These are phyloP conservation scores for Taeniopygia guttata DNA, from an alignment of 2,797 vertebrate genomes.

Conservation along the genomic window DNA sequence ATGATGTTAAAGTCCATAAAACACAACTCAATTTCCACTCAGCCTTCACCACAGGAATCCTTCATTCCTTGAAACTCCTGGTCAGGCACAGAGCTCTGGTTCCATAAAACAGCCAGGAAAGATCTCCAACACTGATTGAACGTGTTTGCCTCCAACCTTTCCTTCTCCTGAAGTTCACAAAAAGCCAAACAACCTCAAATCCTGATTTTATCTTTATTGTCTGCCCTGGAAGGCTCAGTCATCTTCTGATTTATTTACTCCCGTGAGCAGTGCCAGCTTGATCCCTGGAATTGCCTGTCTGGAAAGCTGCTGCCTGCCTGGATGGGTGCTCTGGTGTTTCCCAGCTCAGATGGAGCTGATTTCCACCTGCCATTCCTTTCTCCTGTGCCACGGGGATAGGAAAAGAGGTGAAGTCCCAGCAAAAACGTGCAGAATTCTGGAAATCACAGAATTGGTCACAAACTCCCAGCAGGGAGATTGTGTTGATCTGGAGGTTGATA, in stretches of 20 bases:
- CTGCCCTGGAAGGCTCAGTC: neutral
- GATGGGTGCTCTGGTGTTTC: neutral
- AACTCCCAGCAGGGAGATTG: neutral
- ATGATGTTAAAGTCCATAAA: neutral
- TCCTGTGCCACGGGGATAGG: neutral
- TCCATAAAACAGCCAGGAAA: neutral
- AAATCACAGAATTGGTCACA: neutral
- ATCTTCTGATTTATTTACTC: neutral
- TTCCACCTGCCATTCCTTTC: neutral
- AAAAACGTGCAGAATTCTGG: slow-evolving; percentile 16
- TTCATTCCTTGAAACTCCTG: neutral
- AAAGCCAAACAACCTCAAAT: neutral
- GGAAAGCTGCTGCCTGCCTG: neutral
- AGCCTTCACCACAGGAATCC: neutral
- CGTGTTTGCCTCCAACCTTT: neutral
- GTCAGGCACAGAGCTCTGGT: neutral
- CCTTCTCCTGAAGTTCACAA: neutral
- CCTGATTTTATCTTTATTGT: neutral
- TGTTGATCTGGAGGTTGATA: slow-evolving; percentile 3
- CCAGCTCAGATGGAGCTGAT: neutral
- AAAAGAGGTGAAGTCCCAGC: neutral
- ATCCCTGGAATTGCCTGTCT: neutral
- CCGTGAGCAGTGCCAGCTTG: neutral
- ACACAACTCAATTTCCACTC: neutral
- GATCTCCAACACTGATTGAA: neutral